Conservation (phyloP, 2,888 invertebrate species). For the Machimus atricapillus region DNA sequence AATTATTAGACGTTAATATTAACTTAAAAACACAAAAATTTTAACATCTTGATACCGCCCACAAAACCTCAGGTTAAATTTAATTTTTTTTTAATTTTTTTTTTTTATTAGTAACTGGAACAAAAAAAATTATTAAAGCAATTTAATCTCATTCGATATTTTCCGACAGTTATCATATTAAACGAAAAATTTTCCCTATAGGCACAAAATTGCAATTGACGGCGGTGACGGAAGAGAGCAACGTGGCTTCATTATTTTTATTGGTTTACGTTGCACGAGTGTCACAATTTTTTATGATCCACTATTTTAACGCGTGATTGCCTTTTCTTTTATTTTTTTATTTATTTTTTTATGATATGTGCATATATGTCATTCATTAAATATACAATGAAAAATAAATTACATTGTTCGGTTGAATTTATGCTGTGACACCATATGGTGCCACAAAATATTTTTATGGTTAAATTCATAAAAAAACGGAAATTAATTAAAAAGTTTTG, state of each 20-base stretch:
- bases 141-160: neutral
- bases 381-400: too few relatives aligned
- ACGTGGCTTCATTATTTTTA: neutral
- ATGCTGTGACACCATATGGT: neutral
- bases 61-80: neutral
- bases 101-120: neutral
- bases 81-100: neutral
- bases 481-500: too few relatives aligned
- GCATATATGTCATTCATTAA: too few relatives aligned
- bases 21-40: too few relatives aligned
- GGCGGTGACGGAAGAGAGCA: neutral
- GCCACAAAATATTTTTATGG: too few relatives aligned
- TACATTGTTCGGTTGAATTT: too few relatives aligned
- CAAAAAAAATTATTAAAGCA: neutral
- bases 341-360: neutral
- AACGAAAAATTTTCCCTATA: neutral
- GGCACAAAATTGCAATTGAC: neutral
- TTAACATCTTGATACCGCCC: neutral
- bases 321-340: too few relatives aligned
- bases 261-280: neutral
- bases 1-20: too few relatives aligned
- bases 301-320: neutral
- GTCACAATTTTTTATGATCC: neutral
- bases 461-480: too few relatives aligned
- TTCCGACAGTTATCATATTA: neutral